These are phyloP conservation scores for Tetheella fluctuosa DNA, from an alignment of 2,888 invertebrate species.

Conservation along the genomic window DNA sequence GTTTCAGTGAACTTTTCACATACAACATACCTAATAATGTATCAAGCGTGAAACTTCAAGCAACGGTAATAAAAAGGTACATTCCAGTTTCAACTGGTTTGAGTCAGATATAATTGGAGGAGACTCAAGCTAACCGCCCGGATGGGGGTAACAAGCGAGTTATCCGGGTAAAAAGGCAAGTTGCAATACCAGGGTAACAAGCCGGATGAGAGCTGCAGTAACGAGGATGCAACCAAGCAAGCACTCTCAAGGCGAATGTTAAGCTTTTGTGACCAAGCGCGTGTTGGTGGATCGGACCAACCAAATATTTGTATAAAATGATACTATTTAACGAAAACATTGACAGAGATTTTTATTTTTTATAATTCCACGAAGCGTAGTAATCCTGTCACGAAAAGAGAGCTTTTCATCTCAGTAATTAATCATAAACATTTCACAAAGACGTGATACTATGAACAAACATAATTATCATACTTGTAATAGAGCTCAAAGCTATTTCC, in stretches of 20 bases:
- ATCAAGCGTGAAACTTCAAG: not conserved
- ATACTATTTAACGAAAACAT: not conserved
- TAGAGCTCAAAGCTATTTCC: conserved; percentile 27
- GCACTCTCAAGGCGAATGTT: conserved; percentile 46
- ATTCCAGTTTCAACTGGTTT: conserved; percentile 66
- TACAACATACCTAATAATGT: too few species aligned
- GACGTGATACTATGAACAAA: conserved; percentile 24
- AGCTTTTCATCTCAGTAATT: conserved; percentile 40
- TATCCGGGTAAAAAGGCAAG: conserved; percentile 58
- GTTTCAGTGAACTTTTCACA: too few species aligned
- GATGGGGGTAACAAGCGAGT: conserved; percentile 73
- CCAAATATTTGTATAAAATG: conserved; percentile 14
- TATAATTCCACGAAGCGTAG: conserved; percentile 40
- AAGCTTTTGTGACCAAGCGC: not conserved
- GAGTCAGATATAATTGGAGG: conserved; percentile 78
- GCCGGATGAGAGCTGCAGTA: conserved; percentile 43
- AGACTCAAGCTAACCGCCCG: conserved; percentile 77
- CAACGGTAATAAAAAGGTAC: conserved; percentile 54
- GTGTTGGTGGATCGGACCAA: conserved; percentile 31
- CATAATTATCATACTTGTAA: conserved; percentile 35
- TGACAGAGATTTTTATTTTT: not conserved
- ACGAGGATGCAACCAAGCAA: conserved; percentile 62
- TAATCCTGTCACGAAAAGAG: conserved; percentile 18
- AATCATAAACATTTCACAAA: conserved; percentile 45
- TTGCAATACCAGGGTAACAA: conserved; percentile 53